Conservation (phyloP, 1,140 invertebrate species). For the Aphis gossypii region DNA sequence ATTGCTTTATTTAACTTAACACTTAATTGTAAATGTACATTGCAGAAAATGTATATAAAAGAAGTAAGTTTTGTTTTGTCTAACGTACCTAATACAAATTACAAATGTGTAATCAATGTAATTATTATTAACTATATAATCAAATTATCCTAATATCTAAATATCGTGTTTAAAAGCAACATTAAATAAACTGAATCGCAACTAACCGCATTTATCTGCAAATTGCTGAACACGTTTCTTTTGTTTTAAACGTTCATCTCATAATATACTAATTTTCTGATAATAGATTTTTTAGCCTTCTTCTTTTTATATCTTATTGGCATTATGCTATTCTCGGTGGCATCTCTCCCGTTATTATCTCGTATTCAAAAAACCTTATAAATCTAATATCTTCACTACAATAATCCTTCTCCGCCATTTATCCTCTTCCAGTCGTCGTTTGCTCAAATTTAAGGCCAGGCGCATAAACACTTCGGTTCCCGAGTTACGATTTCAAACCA, state of each 20-base stretch:
- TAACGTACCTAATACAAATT: neutral
- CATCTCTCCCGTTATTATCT: neutral
- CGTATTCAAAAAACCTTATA: neutral
- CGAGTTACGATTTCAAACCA: too few relatives aligned
- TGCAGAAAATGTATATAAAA: neutral
- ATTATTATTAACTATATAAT: neutral
- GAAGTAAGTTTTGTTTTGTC: neutral
- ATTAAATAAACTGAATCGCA: neutral
- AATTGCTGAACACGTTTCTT: neutral
- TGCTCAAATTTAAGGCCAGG: too few relatives aligned
- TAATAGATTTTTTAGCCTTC: neutral
- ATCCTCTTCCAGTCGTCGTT: too few relatives aligned
- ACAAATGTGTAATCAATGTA: too few relatives aligned
- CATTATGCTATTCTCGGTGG: neutral
- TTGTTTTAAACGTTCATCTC: neutral
- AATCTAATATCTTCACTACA: neutral
- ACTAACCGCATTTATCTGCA: neutral
- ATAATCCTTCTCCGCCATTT: neutral
- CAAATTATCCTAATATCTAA: neutral
- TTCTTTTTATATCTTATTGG: too few relatives aligned
- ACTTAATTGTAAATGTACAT: too few relatives aligned
- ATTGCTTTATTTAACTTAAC: too few relatives aligned
- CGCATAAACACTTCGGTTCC: neutral
- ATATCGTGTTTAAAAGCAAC: neutral
- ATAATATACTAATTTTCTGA: too few relatives aligned